phyloP scores from a whole-genome alignment of 2,797 vertebrate species.

The Poecilia wingei region DNA sequence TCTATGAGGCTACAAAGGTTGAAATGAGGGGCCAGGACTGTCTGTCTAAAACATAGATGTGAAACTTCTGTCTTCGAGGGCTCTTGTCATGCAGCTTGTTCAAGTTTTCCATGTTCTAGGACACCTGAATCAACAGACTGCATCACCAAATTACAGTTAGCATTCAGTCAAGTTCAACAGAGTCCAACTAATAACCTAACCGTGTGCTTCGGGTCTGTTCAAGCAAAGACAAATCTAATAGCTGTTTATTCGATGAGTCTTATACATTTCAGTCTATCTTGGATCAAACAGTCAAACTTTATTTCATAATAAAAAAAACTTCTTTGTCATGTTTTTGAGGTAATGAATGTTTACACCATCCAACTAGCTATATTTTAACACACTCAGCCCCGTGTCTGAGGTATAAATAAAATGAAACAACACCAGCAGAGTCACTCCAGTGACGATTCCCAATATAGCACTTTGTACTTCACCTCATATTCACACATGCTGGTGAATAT shows the following conservation, averaged over 20 bases:
- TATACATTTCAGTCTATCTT: not conserved
- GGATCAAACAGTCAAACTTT: not conserved
- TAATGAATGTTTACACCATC: not conserved
- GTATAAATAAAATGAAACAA: not conserved
- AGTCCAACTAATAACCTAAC: not conserved
- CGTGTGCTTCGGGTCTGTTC: not conserved
- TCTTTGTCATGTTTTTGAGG: not conserved
- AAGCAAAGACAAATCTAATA: not conserved
- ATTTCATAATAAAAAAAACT: not conserved
- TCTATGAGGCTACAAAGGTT: not conserved
- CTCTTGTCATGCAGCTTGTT: not conserved
- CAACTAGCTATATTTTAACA: not conserved
- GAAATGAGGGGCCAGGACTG: not conserved
- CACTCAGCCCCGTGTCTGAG: not conserved
- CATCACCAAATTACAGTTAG: not conserved
- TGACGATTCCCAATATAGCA: slow-evolving; percentile 4
- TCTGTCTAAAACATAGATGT: not conserved
- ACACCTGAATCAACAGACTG: not conserved
- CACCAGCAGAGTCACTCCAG: not conserved
- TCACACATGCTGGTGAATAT: not conserved
- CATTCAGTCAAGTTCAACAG: not conserved
- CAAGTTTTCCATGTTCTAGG: not conserved
- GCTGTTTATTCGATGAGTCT: not conserved
- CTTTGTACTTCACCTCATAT: slow-evolving; percentile 7
- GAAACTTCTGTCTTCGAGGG: not conserved